phyloP scores from a whole-genome alignment of 1,140 invertebrate genomes.

The Pseudachorutes palmiensis region DNA sequence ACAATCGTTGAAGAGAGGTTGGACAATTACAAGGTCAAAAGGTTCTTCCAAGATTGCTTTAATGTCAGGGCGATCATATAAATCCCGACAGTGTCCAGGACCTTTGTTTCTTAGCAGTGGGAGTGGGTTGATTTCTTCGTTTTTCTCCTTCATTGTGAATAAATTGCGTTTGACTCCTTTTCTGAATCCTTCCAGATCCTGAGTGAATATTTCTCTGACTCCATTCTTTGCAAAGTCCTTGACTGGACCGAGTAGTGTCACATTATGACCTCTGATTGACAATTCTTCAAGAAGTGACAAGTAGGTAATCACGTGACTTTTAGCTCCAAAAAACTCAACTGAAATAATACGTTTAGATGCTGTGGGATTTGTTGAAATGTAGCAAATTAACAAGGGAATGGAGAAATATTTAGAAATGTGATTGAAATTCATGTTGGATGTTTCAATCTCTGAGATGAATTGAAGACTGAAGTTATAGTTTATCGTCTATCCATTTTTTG shows the following conservation, averaged over 20 bases:
- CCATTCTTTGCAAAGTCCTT: conserved; percentile 9
- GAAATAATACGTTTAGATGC: too few species aligned
- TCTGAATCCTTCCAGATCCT: neutral
- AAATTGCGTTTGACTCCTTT: neutral
- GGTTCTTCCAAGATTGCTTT: conserved; percentile 12
- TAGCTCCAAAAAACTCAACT: conserved; percentile 16
- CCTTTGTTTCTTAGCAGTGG: neutral
- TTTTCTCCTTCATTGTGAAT: conserved; percentile 20
- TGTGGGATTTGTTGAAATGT: too few species aligned
- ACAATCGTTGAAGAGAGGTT: conserved; percentile 27
- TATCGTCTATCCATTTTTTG: too few species aligned
- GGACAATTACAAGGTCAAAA: conserved; percentile 21
- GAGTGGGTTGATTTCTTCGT: conserved; percentile 7
- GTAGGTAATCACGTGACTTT: conserved; percentile 24
- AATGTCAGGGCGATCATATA: conserved; percentile 9
- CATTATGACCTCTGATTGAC: conserved; percentile 37
- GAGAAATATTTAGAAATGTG: too few species aligned
- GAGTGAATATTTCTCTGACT: conserved; percentile 14
- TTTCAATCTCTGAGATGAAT: too few species aligned
- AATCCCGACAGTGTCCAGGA: conserved; percentile 2
- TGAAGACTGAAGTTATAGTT: too few species aligned
- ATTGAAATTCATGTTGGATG: too few species aligned
- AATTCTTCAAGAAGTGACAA: conserved; percentile 33
- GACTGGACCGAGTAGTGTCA: conserved; percentile 41
- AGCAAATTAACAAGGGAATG: too few species aligned